Evolutionary conservation across 2,797 vertebrate genomes (phyloP), one percentile per base, ranked within the genome.

Genomic region (Cirrhinus molitorella): DNA sequence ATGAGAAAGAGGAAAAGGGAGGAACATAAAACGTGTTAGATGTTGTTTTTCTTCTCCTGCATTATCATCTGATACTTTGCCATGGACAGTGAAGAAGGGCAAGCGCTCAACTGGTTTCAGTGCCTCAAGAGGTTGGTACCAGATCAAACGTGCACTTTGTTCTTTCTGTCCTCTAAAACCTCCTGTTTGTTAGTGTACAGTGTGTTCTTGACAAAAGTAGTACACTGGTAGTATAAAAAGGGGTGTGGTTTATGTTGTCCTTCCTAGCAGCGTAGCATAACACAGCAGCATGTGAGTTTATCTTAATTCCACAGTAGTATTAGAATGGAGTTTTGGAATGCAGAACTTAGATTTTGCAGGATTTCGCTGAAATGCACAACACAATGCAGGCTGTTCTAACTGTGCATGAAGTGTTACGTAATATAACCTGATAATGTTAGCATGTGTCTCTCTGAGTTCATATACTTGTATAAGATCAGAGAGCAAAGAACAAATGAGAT

Each of bases 111-210:
- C 87, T 90, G 91, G 89, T 92, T 93, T 73, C 89, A 92, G 70
- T 88, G 84, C 86, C 88, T 93, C 43, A 85, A 53, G 85, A 90
- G 91, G 94, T 94, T 85, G 87, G 91, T 89, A n/a, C 31, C 23
- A 17, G 74, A 78, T 68, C 57, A 80, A 80, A 73, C 19, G 31
- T 87, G 81, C 88, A 80, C 51, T 85, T 85, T 59, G 45, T 55
- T 78, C 25, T 7, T 63, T 34, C 28, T 45, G 13, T 75, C 12
- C 37, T 49, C n/a, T 71, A 53, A 11, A 53, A 59, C 13, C 19
- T 57, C 14, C 3, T 1, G 31, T 65, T 73, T 37, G 11, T 49
- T n/a, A 37, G 45, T 10, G 28, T 13, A 70, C 82, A 16, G 40
- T 43, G 40, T 77, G 72, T 70, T 81, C 80, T 78, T 76, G 28